Evolutionary conservation across 2,888 invertebrate genomes (phyloP).

Genomic region (Harpagoxenus sublaevis): DNA sequence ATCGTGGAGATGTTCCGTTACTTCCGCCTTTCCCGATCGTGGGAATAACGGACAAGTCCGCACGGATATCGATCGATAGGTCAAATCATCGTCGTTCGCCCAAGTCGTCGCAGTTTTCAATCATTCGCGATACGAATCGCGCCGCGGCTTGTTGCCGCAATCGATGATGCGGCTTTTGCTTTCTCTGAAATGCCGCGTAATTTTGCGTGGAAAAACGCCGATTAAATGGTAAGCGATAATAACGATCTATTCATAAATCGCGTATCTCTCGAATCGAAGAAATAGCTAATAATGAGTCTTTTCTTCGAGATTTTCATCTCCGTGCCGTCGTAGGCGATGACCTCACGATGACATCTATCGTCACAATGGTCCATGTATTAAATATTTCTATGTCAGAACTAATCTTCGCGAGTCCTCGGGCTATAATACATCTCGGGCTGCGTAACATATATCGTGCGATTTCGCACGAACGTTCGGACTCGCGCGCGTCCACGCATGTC

Average conservation of each 20-base stretch:
- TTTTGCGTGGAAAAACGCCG: neutral
- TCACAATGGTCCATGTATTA: conserved; percentile 5
- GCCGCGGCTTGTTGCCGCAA: conserved; percentile 38
- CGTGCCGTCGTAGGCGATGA: neutral
- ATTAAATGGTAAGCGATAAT: conserved; percentile 14
- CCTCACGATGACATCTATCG: neutral
- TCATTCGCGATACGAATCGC: conserved; percentile 60
- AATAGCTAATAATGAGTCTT: conserved; percentile 20
- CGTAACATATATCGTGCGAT: conserved; percentile 16
- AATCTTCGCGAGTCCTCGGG: neutral
- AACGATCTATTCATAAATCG: conserved; percentile 19
- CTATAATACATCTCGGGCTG: no score
- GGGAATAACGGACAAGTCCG: conserved; percentile 60
- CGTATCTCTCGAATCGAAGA: conserved; percentile 19
- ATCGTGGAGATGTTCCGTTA: conserved; percentile 71
- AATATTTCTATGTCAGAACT: neutral
- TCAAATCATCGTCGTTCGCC: conserved; percentile 54
- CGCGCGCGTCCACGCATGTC: conserved; percentile 19
- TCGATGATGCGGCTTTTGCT: conserved; percentile 48
- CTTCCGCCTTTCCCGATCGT: conserved; percentile 58
- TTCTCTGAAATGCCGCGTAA: neutral
- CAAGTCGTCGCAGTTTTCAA: conserved; percentile 46
- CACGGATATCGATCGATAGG: conserved; percentile 36
- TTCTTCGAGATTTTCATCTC: conserved; percentile 17
- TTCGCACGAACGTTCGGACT: neutral